A percentile compares a stretch with the other conserved stretches of the same genome.
phyloP scores from a whole-genome alignment of 2,888 invertebrate species.

The Biston betularia region DNA sequence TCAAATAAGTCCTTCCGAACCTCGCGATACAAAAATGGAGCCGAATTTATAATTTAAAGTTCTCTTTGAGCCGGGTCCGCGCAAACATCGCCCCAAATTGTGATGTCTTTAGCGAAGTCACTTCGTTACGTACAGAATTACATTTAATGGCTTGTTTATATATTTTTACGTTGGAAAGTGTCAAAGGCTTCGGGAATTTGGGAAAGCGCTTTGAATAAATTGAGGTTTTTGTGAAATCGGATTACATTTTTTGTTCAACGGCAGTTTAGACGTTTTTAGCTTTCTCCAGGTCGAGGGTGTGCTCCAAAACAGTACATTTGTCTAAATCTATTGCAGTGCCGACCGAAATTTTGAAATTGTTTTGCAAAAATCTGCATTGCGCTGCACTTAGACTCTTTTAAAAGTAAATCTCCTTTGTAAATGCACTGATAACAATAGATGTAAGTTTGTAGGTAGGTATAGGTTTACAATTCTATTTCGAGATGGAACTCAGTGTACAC shows the following conservation, averaged over 20 bases:
- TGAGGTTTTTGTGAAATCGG: conserved; percentile 13
- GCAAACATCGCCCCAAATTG: conserved; percentile 42
- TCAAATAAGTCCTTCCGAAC: not conserved
- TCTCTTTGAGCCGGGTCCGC: conserved; percentile 35
- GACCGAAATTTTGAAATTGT: too few species aligned
- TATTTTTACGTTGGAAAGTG: conserved; percentile 25
- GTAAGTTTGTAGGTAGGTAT: too few species aligned
- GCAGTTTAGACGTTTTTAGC: not conserved
- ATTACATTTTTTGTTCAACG: not conserved
- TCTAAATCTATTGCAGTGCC: too few species aligned
- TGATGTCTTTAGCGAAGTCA: conserved; percentile 43
- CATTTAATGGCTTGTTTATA: conserved; percentile 26
- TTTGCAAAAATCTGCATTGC: too few species aligned
- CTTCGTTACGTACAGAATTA: conserved; percentile 42
- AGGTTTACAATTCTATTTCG: too few species aligned
- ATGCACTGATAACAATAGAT: too few species aligned
- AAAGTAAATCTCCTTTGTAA: too few species aligned
- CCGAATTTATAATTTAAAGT: conserved; percentile 36
- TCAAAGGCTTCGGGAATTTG: conserved; percentile 30
- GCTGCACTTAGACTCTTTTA: too few species aligned
- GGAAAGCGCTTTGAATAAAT: conserved; percentile 20
- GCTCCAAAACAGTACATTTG: too few species aligned
- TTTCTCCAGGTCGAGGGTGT: too few species aligned
- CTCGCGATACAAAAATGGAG: conserved; percentile 19
- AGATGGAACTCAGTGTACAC: too few species aligned